Percentiles rank a stretch among this genome's conserved stretches.
These are phyloP conservation scores for Leuciscus waleckii DNA, from an alignment of 2,797 vertebrate species.

Conservation along the genomic window DNA sequence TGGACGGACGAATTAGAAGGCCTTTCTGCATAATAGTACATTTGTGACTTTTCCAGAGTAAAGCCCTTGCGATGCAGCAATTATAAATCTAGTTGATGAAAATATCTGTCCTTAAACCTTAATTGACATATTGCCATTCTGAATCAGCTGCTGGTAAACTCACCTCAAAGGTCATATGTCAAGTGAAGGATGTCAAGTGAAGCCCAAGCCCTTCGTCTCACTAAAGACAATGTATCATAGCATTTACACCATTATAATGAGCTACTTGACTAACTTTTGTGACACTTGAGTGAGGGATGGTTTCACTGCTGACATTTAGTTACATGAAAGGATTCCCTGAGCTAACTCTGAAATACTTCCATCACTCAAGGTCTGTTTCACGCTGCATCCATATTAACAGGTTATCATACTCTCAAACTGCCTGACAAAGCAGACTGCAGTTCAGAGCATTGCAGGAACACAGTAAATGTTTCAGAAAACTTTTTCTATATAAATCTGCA, in stretches of 20 bases:
- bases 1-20: background rate
- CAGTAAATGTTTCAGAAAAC: background rate
- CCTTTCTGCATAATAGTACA: background rate
- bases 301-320: conserved; percentile 47
- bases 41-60: background rate
- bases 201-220: conserved; percentile 3
- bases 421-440: background rate
- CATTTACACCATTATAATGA: conserved; percentile 38
- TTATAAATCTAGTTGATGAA: conserved; percentile 3
- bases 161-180: conserved; percentile 53
- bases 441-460: background rate
- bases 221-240: conserved; percentile 6
- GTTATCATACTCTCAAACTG: background rate
- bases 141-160: conserved; percentile 11
- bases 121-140: conserved; percentile 47
- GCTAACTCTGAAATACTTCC: background rate
- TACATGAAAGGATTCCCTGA: background rate
- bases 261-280: conserved; percentile 29
- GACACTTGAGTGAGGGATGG: conserved; percentile 36
- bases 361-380: background rate
- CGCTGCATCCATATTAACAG: background rate
- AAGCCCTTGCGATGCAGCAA: background rate
- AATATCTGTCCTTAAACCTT: conserved; percentile 23
- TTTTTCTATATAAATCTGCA: background rate
- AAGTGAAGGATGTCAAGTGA: conserved; percentile 51